phyloP scores from a whole-genome alignment of 2,888 invertebrate species.

The Lasioglossum calceatum region DNA sequence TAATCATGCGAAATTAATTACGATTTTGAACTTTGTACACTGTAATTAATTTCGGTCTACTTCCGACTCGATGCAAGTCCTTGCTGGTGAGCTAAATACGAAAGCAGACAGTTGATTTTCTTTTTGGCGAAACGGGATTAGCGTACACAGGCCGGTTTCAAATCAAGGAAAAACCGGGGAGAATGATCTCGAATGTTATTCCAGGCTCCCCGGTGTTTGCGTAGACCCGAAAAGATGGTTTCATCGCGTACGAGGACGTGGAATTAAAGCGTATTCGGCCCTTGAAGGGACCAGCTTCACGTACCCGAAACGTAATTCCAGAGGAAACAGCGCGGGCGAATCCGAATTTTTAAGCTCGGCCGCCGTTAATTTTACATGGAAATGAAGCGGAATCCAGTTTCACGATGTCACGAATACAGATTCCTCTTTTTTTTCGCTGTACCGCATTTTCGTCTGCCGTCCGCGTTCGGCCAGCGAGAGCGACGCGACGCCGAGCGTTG shows the following conservation, averaged over 20 bases:
- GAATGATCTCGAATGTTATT: neutral
- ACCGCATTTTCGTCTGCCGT: slow-evolving; percentile 20
- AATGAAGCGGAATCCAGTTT: slow-evolving; percentile 46
- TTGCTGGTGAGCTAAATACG: no score
- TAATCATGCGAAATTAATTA: no score
- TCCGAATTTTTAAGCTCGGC: slow-evolving; percentile 43
- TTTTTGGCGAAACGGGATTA: neutral
- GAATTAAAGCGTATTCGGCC: slow-evolving; percentile 18
- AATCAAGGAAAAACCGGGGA: neutral
- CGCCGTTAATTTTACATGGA: slow-evolving; percentile 48
- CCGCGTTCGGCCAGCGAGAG: slow-evolving; percentile 15
- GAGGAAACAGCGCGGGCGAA: slow-evolving; percentile 15
- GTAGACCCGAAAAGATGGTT: neutral
- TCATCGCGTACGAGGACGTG: neutral
- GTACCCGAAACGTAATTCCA: slow-evolving; percentile 20
- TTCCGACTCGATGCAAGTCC: no score
- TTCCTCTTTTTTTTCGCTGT: slow-evolving; percentile 8
- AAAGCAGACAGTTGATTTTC: neutral
- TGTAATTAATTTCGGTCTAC: no score
- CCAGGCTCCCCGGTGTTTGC: neutral
- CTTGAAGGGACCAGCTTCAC: neutral
- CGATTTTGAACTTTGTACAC: no score
- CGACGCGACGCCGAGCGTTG: neutral
- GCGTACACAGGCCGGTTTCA: neutral
- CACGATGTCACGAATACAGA: slow-evolving; percentile 30